These are phyloP conservation scores for Dipodomys merriami DNA, from an alignment of 2,113 vertebrate species.

Conservation along the genomic window DNA sequence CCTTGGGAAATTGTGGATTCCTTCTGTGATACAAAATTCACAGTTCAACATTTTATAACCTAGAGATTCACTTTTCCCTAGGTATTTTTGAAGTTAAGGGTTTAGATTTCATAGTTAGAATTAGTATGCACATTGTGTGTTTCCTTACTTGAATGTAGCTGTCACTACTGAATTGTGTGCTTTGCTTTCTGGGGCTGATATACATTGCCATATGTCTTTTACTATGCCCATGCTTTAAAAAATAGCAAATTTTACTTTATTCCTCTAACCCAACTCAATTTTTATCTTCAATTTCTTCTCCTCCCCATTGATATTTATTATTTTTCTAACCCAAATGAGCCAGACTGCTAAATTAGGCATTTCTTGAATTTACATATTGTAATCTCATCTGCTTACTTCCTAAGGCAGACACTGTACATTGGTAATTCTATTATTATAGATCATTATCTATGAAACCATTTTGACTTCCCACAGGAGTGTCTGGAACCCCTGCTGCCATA, in stretches of 20 bases:
- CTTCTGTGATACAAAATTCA: background rate
- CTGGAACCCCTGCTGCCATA: constrained; percentile 76
- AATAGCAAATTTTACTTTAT: constrained; percentile 39
- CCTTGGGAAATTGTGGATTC: background rate
- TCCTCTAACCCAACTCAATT: background rate
- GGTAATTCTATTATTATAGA: constrained; percentile 78
- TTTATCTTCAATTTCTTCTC: constrained; percentile 65
- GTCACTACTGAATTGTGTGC: background rate
- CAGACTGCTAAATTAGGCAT: constrained; percentile 71
- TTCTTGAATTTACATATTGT: constrained; percentile 77
- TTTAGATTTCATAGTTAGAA: constrained; percentile 37
- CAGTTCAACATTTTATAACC: background rate
- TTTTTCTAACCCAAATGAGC: constrained; percentile 72
- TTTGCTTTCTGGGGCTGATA: background rate
- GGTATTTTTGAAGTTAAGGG: constrained; percentile 6
- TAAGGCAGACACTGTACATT: constrained; percentile 64
- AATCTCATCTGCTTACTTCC: constrained; percentile 80
- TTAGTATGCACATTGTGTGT: background rate
- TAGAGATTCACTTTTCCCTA: constrained; percentile 9
- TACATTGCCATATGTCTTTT: background rate
- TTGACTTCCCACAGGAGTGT: constrained; percentile 67
- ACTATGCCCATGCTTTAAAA: background rate
- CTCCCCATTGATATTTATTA: constrained; percentile 61
- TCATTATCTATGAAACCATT: constrained; percentile 70
- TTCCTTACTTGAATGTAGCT: background rate